Conservation (phyloP, 2,888 invertebrate genomes). For the Cosmia pyralina region DNA sequence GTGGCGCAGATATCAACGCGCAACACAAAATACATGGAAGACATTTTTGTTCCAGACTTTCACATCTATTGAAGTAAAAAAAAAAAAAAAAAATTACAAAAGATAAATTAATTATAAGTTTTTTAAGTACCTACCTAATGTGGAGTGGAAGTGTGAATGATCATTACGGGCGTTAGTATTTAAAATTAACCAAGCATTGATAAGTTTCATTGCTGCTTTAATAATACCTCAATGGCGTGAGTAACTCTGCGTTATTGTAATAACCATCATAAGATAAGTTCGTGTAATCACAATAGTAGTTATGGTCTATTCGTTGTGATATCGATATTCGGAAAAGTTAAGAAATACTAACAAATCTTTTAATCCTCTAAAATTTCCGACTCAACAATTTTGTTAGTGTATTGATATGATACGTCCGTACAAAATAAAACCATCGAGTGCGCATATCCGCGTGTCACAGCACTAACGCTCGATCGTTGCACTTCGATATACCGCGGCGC, state of each 20-base stretch:
- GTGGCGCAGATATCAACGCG: too few relatives aligned
- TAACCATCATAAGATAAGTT: neutral
- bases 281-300: neutral
- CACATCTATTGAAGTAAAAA: too few relatives aligned
- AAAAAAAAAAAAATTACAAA: too few relatives aligned
- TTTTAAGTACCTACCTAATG: too few relatives aligned
- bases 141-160: neutral
- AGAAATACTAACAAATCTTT: neutral
- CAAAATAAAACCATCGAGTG: conserved; percentile 40
- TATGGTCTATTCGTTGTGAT: neutral
- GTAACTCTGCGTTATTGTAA: neutral
- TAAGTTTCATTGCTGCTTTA: neutral
- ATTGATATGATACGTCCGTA: conserved; percentile 12
- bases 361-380: neutral
- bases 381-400: neutral
- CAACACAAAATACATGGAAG: too few relatives aligned
- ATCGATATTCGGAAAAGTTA: neutral
- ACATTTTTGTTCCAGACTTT: too few relatives aligned
- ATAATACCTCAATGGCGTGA: neutral
- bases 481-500: conserved; percentile 50
- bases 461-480: conserved; percentile 52
- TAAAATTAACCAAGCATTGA: neutral
- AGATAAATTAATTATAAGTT: too few relatives aligned
- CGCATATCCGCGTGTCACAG: conserved; percentile 27
- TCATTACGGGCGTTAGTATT: neutral